Percentiles rank a stretch among this genome's conserved stretches.
Evolutionary conservation across 2,113 vertebrate species (phyloP).

Genomic region (Elaphurus davidianus): DNA sequence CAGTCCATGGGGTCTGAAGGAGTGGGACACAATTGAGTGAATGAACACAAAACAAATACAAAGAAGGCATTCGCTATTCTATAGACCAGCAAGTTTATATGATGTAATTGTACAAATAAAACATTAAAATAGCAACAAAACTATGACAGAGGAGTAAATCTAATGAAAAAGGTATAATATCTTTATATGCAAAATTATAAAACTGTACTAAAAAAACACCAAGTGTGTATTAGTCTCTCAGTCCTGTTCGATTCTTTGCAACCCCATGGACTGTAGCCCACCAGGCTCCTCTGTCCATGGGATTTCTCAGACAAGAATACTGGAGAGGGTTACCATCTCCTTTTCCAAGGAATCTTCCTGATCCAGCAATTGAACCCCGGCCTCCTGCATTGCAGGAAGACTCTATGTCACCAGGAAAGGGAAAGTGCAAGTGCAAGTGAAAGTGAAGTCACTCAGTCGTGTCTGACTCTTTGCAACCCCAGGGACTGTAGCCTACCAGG

Average conservation of each 20-base stretch:
- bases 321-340: background rate
- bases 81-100: background rate
- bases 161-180: background rate
- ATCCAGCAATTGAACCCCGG: rapidly evolving
- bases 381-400: background rate
- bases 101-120: background rate
- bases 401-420: background rate
- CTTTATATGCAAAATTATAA: background rate
- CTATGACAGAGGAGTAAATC: background rate
- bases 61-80: background rate
- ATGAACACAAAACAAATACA: background rate
- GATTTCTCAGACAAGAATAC: background rate
- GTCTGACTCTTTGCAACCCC: background rate
- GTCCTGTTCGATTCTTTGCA: background rate
- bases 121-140: background rate
- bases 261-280: background rate
- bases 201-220: background rate
- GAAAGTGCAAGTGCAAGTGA: too few species aligned
- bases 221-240: background rate
- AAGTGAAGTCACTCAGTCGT: background rate
- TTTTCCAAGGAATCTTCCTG: background rate
- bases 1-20: background rate
- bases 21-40: background rate
- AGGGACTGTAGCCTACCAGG: background rate
- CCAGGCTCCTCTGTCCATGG: background rate